phyloP scores from a whole-genome alignment of 2,113 vertebrate genomes.

The Amazona guildingii region DNA sequence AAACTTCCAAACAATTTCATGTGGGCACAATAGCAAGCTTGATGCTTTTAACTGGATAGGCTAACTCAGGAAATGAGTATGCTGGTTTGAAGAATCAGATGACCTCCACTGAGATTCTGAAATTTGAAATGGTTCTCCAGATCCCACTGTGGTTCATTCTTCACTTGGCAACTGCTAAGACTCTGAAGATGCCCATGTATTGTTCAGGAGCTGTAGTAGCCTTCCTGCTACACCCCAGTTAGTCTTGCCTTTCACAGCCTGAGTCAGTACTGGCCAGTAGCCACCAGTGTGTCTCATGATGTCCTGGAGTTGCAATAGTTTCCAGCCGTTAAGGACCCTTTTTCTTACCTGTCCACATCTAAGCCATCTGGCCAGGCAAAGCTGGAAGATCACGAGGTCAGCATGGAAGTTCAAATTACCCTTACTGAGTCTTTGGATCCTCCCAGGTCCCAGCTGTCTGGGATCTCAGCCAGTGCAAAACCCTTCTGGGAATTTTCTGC shows the following conservation, averaged over 20 bases:
- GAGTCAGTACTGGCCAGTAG: background rate
- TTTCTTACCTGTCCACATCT: slow-evolving; percentile 9
- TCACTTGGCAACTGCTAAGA: background rate
- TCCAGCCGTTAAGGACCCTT: background rate
- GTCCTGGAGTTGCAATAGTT: background rate
- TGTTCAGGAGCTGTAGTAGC: background rate
- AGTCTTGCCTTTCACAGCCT: background rate
- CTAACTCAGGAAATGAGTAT: background rate
- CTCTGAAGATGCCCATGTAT: background rate
- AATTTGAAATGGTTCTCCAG: background rate
- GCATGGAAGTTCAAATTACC: background rate
- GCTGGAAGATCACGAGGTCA: background rate
- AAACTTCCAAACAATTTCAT: background rate
- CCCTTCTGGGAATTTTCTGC: background rate
- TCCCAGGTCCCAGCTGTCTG: background rate
- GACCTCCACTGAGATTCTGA: background rate
- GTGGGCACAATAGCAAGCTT: background rate
- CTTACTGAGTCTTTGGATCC: background rate
- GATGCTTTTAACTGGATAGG: background rate
- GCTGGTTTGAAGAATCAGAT: background rate
- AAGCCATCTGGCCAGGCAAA: background rate
- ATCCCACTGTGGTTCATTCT: background rate
- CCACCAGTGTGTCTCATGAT: background rate
- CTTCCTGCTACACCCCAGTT: background rate
- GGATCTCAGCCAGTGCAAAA: slow-evolving; percentile 5